Percentiles rank a stretch among this genome's conserved stretches.
These are phyloP conservation scores for Archips crataeganus DNA, from an alignment of 2,888 invertebrate species.

Conservation along the genomic window DNA sequence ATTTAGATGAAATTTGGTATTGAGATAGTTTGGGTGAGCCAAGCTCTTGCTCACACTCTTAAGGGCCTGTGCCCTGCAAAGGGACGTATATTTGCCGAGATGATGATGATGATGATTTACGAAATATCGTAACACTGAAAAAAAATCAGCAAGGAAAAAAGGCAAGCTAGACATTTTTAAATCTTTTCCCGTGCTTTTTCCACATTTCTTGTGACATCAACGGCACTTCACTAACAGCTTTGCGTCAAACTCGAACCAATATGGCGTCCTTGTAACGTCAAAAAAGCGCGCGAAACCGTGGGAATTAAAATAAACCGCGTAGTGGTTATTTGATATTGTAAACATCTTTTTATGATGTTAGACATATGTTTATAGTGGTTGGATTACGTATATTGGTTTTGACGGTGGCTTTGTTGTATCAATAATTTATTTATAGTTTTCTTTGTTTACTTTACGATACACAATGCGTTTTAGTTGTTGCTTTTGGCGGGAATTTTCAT, in stretches of 20 bases:
- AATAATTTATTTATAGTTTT: neutral
- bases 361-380: slow-evolving; percentile 3
- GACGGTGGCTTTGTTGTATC: neutral
- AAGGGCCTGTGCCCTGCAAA: no score
- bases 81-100: no score
- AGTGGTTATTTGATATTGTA: slow-evolving; percentile 42
- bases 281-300: slow-evolving; percentile 56
- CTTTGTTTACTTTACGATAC: neutral
- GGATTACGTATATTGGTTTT: neutral
- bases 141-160: no score
- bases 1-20: no score
- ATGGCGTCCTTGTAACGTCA: slow-evolving; percentile 65
- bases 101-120: no score
- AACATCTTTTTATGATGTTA: slow-evolving; percentile 36
- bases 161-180: no score
- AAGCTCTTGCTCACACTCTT: no score
- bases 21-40: no score
- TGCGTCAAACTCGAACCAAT: slow-evolving; percentile 64
- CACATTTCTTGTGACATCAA: neutral
- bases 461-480: neutral
- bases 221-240: slow-evolving; percentile 48
- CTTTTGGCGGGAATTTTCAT: neutral
- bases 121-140: no score
- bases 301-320: slow-evolving; percentile 25
- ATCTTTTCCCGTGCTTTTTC: neutral